A percentile compares a stretch with the other conserved stretches of the same genome.
Conservation (phyloP, 2,888 invertebrate genomes). For the Lymantria monacha region DNA sequence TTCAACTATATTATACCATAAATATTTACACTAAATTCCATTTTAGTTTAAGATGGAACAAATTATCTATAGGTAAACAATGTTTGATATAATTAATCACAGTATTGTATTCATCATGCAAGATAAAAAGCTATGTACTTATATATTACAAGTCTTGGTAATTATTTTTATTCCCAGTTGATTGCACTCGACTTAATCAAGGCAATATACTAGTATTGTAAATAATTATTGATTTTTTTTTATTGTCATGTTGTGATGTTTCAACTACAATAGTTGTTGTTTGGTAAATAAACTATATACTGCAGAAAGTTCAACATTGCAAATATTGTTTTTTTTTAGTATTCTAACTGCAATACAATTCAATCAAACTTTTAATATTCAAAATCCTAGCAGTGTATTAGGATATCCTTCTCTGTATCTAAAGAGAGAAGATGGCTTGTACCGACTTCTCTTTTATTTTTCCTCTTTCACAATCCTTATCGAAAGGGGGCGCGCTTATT, state of each 20-base stretch:
- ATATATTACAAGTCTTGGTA: conserved; percentile 32
- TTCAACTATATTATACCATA: too few relatives aligned
- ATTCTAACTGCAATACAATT: too few relatives aligned
- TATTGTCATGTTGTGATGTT: conserved; percentile 10
- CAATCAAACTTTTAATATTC: too few relatives aligned
- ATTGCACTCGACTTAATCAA: conserved; percentile 31
- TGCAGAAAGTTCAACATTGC: too few relatives aligned
- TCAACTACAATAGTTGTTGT: neutral
- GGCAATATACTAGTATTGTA: conserved; percentile 26
- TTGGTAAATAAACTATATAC: too few relatives aligned
- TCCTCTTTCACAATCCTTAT: too few relatives aligned
- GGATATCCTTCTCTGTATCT: too few relatives aligned
- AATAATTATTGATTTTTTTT: conserved; percentile 18
- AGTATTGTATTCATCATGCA: conserved; percentile 25
- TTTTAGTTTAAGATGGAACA: neutral
- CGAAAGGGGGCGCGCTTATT: too few relatives aligned
- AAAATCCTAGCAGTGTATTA: too few relatives aligned
- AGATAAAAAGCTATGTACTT: conserved; percentile 49
- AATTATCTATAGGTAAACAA: conserved; percentile 17
- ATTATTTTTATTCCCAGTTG: conserved; percentile 55
- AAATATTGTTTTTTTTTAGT: too few relatives aligned
- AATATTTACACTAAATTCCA: neutral
- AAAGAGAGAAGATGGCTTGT: too few relatives aligned
- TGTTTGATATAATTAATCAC: conserved; percentile 23
- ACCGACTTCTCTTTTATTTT: too few relatives aligned